Conservation (phyloP, 2,888 invertebrate genomes). For the Steromphala cineraria region DNA sequence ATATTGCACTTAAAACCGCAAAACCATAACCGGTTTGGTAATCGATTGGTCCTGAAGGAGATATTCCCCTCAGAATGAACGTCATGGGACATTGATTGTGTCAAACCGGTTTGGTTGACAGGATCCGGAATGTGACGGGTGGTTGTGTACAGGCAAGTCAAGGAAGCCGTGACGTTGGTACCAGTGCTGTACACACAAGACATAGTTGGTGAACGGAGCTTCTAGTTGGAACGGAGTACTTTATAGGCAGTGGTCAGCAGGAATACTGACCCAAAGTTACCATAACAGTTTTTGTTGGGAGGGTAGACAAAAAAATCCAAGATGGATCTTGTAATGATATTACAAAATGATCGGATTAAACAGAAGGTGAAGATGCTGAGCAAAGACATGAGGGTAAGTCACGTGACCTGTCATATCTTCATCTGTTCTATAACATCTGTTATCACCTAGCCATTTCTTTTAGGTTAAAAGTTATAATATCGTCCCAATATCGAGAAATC, state of each 20-base stretch:
- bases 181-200: not conserved
- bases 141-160: not conserved
- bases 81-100: not conserved
- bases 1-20: not conserved
- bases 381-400: conserved; percentile 13
- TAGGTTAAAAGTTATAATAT: no score
- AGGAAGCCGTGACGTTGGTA: not conserved
- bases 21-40: not conserved
- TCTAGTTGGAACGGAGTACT: not conserved
- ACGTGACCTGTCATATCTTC: not conserved
- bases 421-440: no score
- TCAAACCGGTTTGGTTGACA: conserved; percentile 3
- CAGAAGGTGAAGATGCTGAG: not conserved
- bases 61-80: not conserved
- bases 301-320: not conserved
- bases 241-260: not conserved
- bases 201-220: not conserved
- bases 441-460: no score
- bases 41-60: not conserved
- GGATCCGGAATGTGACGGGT: not conserved
- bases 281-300: not conserved
- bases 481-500: no score
- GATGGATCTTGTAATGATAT: conserved; percentile 4
- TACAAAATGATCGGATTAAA: conserved; percentile 11
- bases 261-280: not conserved